A percentile compares a stretch with the other conserved stretches of the same genome.
phyloP scores from a whole-genome alignment of 2,888 invertebrate genomes.

The Tipula vernalis region DNA sequence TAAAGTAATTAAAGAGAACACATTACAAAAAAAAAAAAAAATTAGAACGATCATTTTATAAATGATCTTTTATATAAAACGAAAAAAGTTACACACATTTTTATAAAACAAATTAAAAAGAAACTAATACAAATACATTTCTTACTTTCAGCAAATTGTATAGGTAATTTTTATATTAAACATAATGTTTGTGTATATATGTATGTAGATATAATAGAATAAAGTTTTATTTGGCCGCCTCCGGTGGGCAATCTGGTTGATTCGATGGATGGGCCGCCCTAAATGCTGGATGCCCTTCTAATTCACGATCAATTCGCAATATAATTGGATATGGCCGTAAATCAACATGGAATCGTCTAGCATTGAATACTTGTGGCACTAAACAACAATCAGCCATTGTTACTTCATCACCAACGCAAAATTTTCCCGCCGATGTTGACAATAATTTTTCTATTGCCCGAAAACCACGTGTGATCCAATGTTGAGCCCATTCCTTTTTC shows the following conservation, averaged over 20 bases:
- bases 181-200: not conserved
- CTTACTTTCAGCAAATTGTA: not conserved
- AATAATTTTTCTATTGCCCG: constrained; percentile 79
- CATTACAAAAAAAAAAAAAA: not conserved
- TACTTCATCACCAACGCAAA: constrained; percentile 86
- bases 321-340: constrained; percentile 82
- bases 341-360: constrained; percentile 87
- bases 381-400: constrained; percentile 91
- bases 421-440: constrained; percentile 74
- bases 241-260: constrained; percentile 92
- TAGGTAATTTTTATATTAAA: not conserved
- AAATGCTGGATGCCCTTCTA: constrained; percentile 82
- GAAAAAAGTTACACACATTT: not conserved
- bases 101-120: not conserved
- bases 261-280: constrained; percentile 79
- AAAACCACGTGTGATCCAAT: constrained; percentile 85
- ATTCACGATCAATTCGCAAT: constrained; percentile 69
- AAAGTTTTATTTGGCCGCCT: constrained; percentile 56
- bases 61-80: not conserved
- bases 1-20: not conserved
- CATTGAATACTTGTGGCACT: constrained; percentile 92
- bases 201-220: not conserved
- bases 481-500: constrained; percentile 85
- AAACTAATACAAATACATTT: not conserved
- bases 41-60: not conserved